Evolutionary conservation across 2,888 invertebrate genomes (phyloP).

Genomic region (Pseudococcus jackbeardsleyi): DNA sequence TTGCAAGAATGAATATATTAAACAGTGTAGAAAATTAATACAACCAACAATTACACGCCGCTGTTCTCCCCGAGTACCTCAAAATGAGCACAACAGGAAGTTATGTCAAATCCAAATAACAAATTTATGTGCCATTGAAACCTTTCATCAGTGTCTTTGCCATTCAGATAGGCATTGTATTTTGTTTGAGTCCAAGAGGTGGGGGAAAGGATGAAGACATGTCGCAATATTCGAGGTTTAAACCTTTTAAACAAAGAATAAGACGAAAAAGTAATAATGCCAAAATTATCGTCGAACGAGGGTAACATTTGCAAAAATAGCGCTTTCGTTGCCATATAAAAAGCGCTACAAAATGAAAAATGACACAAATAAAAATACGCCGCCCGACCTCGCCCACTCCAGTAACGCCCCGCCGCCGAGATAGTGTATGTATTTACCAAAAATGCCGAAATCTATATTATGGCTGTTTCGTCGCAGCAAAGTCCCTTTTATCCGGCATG

Average conservation of each 20-base stretch:
- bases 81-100: no score
- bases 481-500: slow-evolving; percentile 59
- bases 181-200: no score
- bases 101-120: no score
- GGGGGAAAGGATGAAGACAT: not conserved
- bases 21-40: slow-evolving; percentile 26
- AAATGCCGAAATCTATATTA: slow-evolving; percentile 65
- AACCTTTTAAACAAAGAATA: slow-evolving; percentile 46
- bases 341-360: slow-evolving; percentile 63
- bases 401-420: not conserved
- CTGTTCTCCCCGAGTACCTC: not conserved
- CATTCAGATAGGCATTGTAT: not conserved
- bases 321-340: slow-evolving; percentile 63
- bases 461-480: slow-evolving; percentile 38
- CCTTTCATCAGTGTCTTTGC: no score
- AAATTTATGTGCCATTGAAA: no score
- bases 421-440: slow-evolving; percentile 29
- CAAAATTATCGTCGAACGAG: slow-evolving; percentile 65
- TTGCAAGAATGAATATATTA: slow-evolving; percentile 40
- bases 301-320: slow-evolving; percentile 64
- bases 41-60: slow-evolving; percentile 4
- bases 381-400: not conserved
- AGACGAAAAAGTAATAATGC: slow-evolving; percentile 62
- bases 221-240: not conserved
- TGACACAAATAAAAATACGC: slow-evolving; percentile 64